phyloP scores from a whole-genome alignment of 2,113 vertebrate species.

The Myxocyprinus asiaticus region DNA sequence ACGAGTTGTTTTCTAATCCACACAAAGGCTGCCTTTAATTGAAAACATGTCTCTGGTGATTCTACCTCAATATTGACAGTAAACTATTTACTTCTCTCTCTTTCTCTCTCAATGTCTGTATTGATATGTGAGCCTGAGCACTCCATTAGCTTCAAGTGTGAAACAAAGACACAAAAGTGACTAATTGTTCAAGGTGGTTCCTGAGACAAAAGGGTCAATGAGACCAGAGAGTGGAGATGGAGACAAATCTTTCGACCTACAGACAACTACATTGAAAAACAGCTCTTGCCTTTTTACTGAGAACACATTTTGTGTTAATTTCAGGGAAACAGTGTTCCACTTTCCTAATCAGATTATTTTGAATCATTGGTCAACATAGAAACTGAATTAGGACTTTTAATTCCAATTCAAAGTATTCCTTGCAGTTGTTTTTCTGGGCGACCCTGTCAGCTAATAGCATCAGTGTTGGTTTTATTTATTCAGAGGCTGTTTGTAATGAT shows the following conservation, averaged over 20 bases:
- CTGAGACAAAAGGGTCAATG: constrained; percentile 23
- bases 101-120: constrained; percentile 30
- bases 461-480: constrained; percentile 47
- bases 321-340: neutral
- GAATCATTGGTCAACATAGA: constrained; percentile 45
- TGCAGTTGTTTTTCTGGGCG: constrained; percentile 19
- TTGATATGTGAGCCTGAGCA: constrained; percentile 11
- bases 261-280: neutral
- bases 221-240: constrained; percentile 9
- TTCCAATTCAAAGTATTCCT: constrained; percentile 36
- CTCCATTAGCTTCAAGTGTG: constrained; percentile 27
- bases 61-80: constrained; percentile 23
- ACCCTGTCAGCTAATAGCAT: constrained; percentile 43
- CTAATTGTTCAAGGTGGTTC: constrained; percentile 31
- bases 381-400: constrained; percentile 46
- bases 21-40: constrained; percentile 43
- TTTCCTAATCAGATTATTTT: constrained; percentile 41
- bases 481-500: constrained; percentile 42
- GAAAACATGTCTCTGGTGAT: constrained; percentile 36
- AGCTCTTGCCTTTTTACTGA: neutral
- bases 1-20: constrained; percentile 38
- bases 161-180: constrained; percentile 26
- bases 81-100: neutral
- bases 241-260: constrained; percentile 9
- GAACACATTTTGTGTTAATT: neutral